Base-by-base conservation (phyloP, 2,113 vertebrate species). In the Phalacrocorax brasilianus region DNA sequence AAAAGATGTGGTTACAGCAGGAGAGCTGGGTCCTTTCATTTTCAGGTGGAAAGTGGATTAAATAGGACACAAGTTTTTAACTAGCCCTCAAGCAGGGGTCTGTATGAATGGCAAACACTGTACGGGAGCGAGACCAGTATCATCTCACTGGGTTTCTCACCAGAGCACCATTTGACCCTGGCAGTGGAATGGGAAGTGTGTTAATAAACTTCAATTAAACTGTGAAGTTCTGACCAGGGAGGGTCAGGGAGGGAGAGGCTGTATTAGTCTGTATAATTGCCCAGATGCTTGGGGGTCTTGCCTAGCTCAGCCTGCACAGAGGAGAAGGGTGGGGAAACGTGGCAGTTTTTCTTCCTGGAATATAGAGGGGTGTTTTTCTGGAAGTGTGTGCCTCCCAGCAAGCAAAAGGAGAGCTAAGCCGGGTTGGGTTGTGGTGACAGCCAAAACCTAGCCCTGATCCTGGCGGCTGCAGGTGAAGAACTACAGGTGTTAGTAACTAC, bases 291-390 rank as follows among this genome's bases (percentile, higher is more conserved):
- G 63, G 27, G 14, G 30, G 13, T 66, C 53, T 30, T 30, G 38
- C 35, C 58, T 28, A 15, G 33, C 61, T 86, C 71, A 13, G 65
- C 49, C 55, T 28, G 38, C 38, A 7, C 14, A 16, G 72, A 47
- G 61, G 19, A 74, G 53, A 12, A 42, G 11, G 8, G 3, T 17
- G 20, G 8, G 33, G 52, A 53, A 66, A 32, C 44, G 20, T 20
- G 0, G 4, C 40, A 5, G 0, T 59, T 61, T 20, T 61, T 35
- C 32, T 21, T 18, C 2, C 0, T 38, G 78, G 21, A 71, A 30
- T 42, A 53, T 2, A 40, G 26, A 10, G 1, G 0, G 14, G 8
- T 22, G 26, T 4, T 33, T 44, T 47, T 11, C 55, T 80, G 55
- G 26, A 53, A 35, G 26, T 8, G 26, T 56, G 16, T 65, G 16